These are phyloP conservation scores for Drosophila lacteicornis DNA, from an alignment of 1,140 invertebrate genomes.

Conservation along the genomic window DNA sequence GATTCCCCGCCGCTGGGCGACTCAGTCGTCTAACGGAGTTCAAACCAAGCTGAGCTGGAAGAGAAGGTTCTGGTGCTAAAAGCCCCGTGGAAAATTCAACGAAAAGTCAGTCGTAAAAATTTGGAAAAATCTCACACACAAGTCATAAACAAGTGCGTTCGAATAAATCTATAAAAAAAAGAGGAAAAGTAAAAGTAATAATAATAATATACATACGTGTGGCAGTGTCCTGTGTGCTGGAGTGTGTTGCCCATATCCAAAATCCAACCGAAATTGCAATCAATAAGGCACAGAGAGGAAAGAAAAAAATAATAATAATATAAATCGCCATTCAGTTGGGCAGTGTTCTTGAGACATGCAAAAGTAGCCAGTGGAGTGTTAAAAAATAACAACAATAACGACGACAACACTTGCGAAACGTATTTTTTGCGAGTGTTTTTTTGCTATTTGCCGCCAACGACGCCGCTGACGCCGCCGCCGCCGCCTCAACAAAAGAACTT, in stretches of 20 bases:
- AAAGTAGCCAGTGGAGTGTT: slow-evolving; percentile 70
- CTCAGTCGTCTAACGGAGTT: slow-evolving; percentile 81
- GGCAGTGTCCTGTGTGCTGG: slow-evolving; percentile 16
- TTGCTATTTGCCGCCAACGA: slow-evolving; percentile 41
- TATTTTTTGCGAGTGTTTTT: slow-evolving; percentile 44
- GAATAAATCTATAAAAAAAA: background rate
- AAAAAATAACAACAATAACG: slow-evolving; percentile 54
- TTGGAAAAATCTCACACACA: slow-evolving; percentile 24
- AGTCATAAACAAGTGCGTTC: slow-evolving; percentile 63
- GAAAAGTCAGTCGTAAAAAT: slow-evolving; percentile 34
- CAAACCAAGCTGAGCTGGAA: slow-evolving; percentile 59
- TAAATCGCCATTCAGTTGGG: slow-evolving; percentile 39
- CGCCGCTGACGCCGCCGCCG: slow-evolving; percentile 2
- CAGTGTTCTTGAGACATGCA: slow-evolving; percentile 65
- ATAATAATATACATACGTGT: slow-evolving; percentile 10
- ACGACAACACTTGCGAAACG: slow-evolving; percentile 44
- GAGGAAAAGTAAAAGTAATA: slow-evolving; percentile 12
- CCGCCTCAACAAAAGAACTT: slow-evolving; percentile 76
- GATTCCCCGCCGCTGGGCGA: slow-evolving; percentile 51
- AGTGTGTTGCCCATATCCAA: slow-evolving; percentile 20
- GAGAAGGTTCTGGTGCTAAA: slow-evolving; percentile 55
- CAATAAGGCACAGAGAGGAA: slow-evolving; percentile 29
- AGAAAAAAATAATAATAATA: slow-evolving; percentile 1
- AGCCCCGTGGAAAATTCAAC: slow-evolving; percentile 27
- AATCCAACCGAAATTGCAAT: slow-evolving; percentile 32